These are phyloP conservation scores for Lissonota sp. DNA, from an alignment of 2,888 invertebrate genomes.

Conservation along the genomic window DNA sequence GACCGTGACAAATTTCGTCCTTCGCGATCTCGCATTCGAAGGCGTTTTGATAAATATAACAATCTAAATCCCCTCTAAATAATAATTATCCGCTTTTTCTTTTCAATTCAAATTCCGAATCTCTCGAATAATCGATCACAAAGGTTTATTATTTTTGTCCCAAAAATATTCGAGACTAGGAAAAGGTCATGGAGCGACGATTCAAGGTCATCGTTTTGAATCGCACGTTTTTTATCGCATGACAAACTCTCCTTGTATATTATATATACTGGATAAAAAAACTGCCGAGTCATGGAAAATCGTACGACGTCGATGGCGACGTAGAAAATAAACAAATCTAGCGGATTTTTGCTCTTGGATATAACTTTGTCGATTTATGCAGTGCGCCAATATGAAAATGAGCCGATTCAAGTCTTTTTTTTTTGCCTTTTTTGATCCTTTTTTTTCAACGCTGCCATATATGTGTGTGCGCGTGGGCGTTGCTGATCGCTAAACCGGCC, in stretches of 20 bases:
- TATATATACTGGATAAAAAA: not conserved
- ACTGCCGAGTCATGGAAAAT: not conserved
- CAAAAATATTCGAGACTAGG: constrained; percentile 61
- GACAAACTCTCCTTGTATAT: constrained; percentile 12
- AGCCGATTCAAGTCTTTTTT: constrained; percentile 7
- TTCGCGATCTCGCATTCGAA: not conserved
- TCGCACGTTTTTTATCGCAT: constrained; percentile 45
- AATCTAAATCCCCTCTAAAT: no score
- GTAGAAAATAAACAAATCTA: not conserved
- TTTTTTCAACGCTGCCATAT: not conserved
- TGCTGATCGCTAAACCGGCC: constrained; percentile 51
- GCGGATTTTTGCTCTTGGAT: no score
- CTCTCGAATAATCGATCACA: no score
- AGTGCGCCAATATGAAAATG: not conserved
- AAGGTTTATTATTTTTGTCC: constrained; percentile 63
- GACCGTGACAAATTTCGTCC: constrained; percentile 46
- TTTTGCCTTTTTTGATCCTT: not conserved
- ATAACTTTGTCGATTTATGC: no score
- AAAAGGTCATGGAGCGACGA: constrained; percentile 53
- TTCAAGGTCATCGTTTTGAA: constrained; percentile 49
- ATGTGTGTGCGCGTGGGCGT: constrained; percentile 26
- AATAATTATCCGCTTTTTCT: no score
- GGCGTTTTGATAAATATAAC: not conserved
- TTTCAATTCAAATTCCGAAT: no score
- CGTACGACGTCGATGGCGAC: not conserved